phyloP scores from a whole-genome alignment of 2,113 vertebrate genomes.

The Chelonoidis abingdonii region DNA sequence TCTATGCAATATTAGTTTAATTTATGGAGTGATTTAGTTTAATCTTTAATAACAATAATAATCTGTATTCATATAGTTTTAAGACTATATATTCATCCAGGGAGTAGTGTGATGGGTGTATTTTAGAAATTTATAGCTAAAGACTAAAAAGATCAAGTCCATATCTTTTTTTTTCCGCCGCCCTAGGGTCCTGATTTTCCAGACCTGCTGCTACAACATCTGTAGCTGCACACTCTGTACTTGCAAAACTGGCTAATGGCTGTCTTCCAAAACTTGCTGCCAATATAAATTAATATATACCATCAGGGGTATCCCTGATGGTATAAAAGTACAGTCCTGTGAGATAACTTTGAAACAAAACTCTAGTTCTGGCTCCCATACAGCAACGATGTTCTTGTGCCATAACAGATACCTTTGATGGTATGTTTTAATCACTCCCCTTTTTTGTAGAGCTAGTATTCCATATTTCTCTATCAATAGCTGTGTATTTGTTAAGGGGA shows the following conservation, averaged over 20 bases:
- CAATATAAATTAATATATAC: constrained; percentile 72
- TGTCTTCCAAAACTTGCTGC: constrained; percentile 58
- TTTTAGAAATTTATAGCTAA: neutral
- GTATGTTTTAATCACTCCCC: constrained; percentile 33
- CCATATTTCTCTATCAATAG: neutral
- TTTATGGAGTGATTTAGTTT: neutral
- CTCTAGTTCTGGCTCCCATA: constrained; percentile 29
- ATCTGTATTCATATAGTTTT: neutral
- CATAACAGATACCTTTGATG: neutral
- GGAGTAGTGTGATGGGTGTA: neutral
- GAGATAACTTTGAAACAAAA: constrained; percentile 46
- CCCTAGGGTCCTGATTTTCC: constrained; percentile 4
- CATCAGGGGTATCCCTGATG: constrained; percentile 4
- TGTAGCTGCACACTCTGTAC: neutral
- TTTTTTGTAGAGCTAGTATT: constrained; percentile 3
- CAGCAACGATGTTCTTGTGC: constrained; percentile 7
- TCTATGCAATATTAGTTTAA: neutral
- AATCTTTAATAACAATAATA: neutral
- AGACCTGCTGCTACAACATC: constrained; percentile 34
- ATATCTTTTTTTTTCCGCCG: neutral
- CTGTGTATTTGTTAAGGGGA: constrained; percentile 14
- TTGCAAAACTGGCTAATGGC: constrained; percentile 64
- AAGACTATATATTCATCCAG: neutral
- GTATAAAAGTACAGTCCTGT: constrained; percentile 25
- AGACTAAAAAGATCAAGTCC: neutral